Evolutionary conservation across 2,113 vertebrate genomes (phyloP), one percentile per base, ranked within the genome.

Genomic region (Micronisus gabar): DNA sequence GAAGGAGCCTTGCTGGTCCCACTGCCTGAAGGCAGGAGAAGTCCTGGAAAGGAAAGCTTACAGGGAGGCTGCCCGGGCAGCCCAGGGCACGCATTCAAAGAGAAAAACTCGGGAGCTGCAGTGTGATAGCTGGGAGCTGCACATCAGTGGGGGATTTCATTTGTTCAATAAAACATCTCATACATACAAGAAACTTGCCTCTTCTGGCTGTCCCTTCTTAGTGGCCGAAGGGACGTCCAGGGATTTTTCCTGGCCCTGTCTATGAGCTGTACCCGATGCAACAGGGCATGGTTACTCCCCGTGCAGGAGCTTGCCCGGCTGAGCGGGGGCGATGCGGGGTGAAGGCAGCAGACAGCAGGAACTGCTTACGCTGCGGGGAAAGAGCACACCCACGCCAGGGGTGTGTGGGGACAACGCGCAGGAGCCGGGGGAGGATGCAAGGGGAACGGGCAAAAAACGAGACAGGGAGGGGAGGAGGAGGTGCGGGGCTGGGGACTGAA

Each of bases 291-390:
- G 52, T 27, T 52, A 12, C 43, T 81, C 32, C 38, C 40, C 10
- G 4, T 67, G 81, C 68, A 15, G 48, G 29, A 2, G 2, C 48
- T 73, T 32, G 41, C 68, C 81, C 7, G 50, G 50, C 4, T 4
- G 73, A 59, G 81, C 3, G 2, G 86, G 79, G 79, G 90, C 2
- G 18, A 68, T 40, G 84, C 7, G 3, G 79, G 65, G 74, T 3
- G 48, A 73, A 82, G 78, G 61, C 90, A 94, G 91, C 82, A 94
- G 90, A 10, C 90, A 76, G 95, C 81, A 74, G 70, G 81, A 66
- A 10, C 82, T 48, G 82, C 94, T 93, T 38, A 34, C 1, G 10
- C 70, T 95, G 92, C 66, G 67, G 85, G 66, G 94, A 86, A 72
- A 75, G 85, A 38, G 43, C 52, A 47, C 88, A 59, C 94, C 90